These are phyloP conservation scores for Anoplophora glabripennis DNA, from an alignment of 1,140 invertebrate genomes.

Conservation along the genomic window DNA sequence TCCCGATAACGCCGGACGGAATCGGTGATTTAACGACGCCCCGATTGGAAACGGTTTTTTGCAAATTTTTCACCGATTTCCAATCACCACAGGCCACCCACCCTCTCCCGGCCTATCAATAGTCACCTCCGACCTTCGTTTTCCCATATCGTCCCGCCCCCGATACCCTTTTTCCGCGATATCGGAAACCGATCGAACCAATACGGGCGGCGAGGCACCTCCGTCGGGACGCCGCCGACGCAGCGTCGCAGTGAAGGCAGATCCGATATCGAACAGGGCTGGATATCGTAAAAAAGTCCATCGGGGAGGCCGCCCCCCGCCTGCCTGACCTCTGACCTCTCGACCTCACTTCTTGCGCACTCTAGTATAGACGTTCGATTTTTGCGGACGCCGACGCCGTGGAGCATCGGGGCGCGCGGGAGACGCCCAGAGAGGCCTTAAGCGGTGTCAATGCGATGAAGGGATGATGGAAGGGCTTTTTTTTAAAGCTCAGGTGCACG, in stretches of 20 bases:
- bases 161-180: constrained; percentile 19
- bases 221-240: constrained; percentile 3
- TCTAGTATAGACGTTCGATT: constrained; percentile 44
- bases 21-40: too few species aligned
- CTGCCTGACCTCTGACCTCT: constrained; percentile 32
- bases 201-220: constrained; percentile 3
- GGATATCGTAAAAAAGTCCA: constrained; percentile 42
- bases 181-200: constrained; percentile 21
- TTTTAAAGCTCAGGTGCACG: too few species aligned
- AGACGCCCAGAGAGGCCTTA: constrained; percentile 32
- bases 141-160: constrained; percentile 14
- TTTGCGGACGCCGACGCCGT: constrained; percentile 40
- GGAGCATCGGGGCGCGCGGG: constrained; percentile 30
- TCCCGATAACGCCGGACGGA: too few species aligned
- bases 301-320: constrained; percentile 24
- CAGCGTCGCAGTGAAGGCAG: constrained; percentile 17
- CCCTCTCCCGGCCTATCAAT: constrained; percentile 16
- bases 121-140: neutral
- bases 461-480: too few species aligned
- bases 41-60: too few species aligned
- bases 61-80: too few species aligned
- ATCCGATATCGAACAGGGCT: constrained; percentile 31
- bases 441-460: constrained; percentile 9
- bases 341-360: constrained; percentile 40
- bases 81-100: neutral